These are phyloP conservation scores for Agrotis puta DNA, from an alignment of 2,888 invertebrate genomes.

Conservation along the genomic window DNA sequence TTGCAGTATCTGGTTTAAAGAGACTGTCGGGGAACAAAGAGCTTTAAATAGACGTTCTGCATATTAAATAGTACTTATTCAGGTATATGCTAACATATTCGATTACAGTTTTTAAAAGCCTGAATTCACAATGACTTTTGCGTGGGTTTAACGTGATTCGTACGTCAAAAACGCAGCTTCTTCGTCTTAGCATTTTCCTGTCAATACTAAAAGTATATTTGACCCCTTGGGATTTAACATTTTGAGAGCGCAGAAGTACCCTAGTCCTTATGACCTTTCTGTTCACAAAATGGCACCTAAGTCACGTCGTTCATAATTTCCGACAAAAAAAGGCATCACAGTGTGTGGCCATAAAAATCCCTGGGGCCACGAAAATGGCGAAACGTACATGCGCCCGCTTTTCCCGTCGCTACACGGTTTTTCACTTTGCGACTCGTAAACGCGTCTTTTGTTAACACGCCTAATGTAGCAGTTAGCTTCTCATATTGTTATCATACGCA, in stretches of 20 bases:
- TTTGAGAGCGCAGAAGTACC: constrained; percentile 11
- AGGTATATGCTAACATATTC: background rate
- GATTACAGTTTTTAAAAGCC: background rate
- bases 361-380: constrained; percentile 69
- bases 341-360: constrained; percentile 71
- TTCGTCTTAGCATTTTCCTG: background rate
- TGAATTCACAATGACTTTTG: background rate
- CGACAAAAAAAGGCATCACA: constrained; percentile 64
- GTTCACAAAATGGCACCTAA: constrained; percentile 46
- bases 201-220: background rate
- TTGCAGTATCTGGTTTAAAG: constrained; percentile 33
- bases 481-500: constrained; percentile 71
- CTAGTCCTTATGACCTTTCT: constrained; percentile 43
- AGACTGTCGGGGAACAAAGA: constrained; percentile 24
- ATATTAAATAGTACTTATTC: background rate
- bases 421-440: constrained; percentile 85
- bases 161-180: background rate
- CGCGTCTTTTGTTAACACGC: constrained; percentile 87
- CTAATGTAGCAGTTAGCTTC: constrained; percentile 80
- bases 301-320: constrained; percentile 68
- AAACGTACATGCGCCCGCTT: constrained; percentile 62
- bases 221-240: background rate
- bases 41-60: constrained; percentile 23
- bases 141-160: background rate
- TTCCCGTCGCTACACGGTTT: constrained; percentile 72